These are phyloP conservation scores for Apteryx owenii DNA, from an alignment of 2,113 vertebrate genomes.

Conservation along the genomic window DNA sequence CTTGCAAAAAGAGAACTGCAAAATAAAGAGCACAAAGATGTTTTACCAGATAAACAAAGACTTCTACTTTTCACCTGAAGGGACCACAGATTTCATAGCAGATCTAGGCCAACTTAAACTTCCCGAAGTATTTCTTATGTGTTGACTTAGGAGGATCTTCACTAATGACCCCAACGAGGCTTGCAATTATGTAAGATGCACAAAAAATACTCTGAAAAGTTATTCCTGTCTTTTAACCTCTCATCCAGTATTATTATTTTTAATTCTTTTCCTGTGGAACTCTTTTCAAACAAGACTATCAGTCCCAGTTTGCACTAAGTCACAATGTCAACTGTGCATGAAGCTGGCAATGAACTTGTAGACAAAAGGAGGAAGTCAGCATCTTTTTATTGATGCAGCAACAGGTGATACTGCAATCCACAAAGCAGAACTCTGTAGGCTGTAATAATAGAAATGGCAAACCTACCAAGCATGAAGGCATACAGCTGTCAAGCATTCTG, in stretches of 20 bases:
- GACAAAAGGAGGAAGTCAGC: background rate
- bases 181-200: background rate
- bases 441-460: background rate
- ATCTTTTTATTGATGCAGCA: background rate
- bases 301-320: background rate
- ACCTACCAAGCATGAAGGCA: background rate
- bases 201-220: background rate
- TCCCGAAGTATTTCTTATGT: background rate
- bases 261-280: background rate
- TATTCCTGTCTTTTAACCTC: background rate
- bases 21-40: background rate
- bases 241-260: background rate
- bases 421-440: background rate
- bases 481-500: background rate
- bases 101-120: background rate
- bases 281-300: background rate
- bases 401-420: background rate
- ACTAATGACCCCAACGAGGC: background rate
- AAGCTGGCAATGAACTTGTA: background rate
- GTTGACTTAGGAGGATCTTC: background rate
- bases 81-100: background rate
- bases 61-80: background rate
- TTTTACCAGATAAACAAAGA: background rate
- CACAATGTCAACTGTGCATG: background rate
- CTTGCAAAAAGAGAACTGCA: background rate